phyloP scores from a whole-genome alignment of 2,113 vertebrate species.

The Platichthys flesus region DNA sequence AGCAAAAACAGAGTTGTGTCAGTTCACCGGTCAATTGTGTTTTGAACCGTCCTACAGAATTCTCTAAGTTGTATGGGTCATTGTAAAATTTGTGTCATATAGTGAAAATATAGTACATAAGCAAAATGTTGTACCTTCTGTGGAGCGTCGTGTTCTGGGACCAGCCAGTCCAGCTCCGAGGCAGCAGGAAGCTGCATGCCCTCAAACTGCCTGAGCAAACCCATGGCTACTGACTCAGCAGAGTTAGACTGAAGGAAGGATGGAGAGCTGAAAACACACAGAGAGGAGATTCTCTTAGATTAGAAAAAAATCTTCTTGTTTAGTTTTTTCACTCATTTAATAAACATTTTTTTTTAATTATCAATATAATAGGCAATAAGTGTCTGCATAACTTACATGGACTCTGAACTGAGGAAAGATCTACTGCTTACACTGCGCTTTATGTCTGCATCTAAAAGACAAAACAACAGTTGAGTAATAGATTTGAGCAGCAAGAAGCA shows the following conservation, averaged over 20 bases:
- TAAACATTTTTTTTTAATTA: too few relatives aligned
- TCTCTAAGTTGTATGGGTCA: too few relatives aligned
- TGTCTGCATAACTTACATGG: constrained; percentile 81
- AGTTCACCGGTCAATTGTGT: not conserved
- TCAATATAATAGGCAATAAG: too few relatives aligned
- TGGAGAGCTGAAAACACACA: constrained; percentile 81
- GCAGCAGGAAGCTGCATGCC: constrained; percentile 98
- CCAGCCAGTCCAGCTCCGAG: constrained; percentile 96
- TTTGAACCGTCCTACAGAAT: not conserved
- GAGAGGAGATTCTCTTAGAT: not conserved
- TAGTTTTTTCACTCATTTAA: too few relatives aligned
- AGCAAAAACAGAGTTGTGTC: not conserved
- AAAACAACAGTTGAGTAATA: constrained; percentile 3
- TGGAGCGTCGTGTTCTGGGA: constrained; percentile 94
- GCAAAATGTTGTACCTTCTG: constrained; percentile 87
- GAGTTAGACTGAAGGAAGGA: constrained; percentile 94
- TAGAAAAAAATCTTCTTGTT: not conserved
- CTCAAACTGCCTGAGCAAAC: constrained; percentile 95
- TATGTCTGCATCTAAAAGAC: constrained; percentile 89
- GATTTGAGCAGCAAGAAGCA: not conserved
- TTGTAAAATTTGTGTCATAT: not conserved
- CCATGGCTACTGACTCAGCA: constrained; percentile 97
- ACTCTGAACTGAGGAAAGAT: constrained; percentile 87
- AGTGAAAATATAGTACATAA: too few relatives aligned
- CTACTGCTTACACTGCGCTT: constrained; percentile 82